A percentile compares a stretch with the other conserved stretches of the same genome.
Evolutionary conservation across 2,888 invertebrate genomes (phyloP).

Genomic region (Synergus gifuensis): DNA sequence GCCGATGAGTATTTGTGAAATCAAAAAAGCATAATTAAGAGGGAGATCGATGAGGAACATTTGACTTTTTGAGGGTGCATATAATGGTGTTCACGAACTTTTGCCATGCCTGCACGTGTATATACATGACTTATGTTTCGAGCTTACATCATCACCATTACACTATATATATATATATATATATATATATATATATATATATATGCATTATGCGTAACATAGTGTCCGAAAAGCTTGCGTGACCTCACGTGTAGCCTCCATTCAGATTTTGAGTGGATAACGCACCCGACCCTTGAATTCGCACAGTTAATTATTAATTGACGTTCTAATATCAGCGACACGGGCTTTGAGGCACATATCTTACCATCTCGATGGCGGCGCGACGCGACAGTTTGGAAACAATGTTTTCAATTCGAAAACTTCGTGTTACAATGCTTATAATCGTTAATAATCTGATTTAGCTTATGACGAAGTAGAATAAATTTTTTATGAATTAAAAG

Average conservation of each 20-base stretch:
- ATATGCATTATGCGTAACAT: constrained; percentile 1
- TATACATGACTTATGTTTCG: neutral
- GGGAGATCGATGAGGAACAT: constrained; percentile 4
- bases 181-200: too few species aligned
- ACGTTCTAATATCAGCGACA: constrained; percentile 17
- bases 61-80: constrained; percentile 38
- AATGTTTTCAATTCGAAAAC: neutral
- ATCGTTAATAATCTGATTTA: neutral
- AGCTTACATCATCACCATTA: neutral
- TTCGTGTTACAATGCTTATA: neutral
- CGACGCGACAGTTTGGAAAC: neutral
- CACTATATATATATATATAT: neutral
- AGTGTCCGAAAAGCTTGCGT: constrained; percentile 22
- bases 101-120: constrained; percentile 17
- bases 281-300: constrained; percentile 21
- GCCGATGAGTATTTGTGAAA: neutral
- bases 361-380: neutral
- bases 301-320: constrained; percentile 28
- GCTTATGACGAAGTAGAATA: neutral
- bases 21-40: constrained; percentile 18
- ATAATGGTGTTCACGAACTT: constrained; percentile 19
- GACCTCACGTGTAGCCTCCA: neutral
- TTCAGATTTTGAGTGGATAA: constrained; percentile 26
- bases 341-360: neutral
- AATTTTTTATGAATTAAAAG: neutral